Conservation (phyloP, 2,113 vertebrate genomes). For the Siniperca knerii region DNA sequence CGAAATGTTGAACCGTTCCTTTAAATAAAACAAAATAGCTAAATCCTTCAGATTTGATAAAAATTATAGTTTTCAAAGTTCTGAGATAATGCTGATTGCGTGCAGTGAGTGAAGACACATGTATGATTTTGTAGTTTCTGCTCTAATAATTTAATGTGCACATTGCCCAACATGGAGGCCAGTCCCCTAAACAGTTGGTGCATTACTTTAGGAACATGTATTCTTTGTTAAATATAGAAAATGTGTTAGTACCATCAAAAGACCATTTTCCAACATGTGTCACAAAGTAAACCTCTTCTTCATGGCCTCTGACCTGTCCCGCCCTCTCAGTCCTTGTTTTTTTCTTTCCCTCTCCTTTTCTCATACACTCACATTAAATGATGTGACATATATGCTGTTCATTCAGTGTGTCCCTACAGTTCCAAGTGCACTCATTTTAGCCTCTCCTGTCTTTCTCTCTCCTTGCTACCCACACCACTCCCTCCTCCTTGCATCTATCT, state of each 20-base stretch:
- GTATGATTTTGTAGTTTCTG: constrained; percentile 26
- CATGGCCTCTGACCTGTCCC: constrained; percentile 10
- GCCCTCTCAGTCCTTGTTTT: constrained; percentile 12
- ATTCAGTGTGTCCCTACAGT: constrained; percentile 20
- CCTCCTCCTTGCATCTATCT: constrained; percentile 41
- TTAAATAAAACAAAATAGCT: too few relatives aligned
- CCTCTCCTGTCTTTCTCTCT: constrained; percentile 19
- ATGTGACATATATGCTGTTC: constrained; percentile 47
- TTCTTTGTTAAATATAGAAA: not conserved
- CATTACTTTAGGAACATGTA: not conserved
- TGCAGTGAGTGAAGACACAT: not conserved
- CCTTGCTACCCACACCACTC: constrained; percentile 6
- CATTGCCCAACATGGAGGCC: constrained; percentile 9
- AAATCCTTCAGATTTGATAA: not conserved
- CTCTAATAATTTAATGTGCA: constrained; percentile 28
- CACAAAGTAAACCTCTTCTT: constrained; percentile 13
- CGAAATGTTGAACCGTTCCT: not conserved
- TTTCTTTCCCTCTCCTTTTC: not conserved
- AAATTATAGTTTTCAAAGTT: not conserved
- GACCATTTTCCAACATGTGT: not conserved
- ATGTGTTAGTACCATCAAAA: not conserved
- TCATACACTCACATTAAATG: constrained; percentile 11
- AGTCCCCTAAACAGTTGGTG: constrained; percentile 30
- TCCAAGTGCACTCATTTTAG: constrained; percentile 23
- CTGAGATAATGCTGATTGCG: not conserved